Evolutionary conservation across 2,113 vertebrate genomes (phyloP).

Genomic region (Antigone vipio): DNA sequence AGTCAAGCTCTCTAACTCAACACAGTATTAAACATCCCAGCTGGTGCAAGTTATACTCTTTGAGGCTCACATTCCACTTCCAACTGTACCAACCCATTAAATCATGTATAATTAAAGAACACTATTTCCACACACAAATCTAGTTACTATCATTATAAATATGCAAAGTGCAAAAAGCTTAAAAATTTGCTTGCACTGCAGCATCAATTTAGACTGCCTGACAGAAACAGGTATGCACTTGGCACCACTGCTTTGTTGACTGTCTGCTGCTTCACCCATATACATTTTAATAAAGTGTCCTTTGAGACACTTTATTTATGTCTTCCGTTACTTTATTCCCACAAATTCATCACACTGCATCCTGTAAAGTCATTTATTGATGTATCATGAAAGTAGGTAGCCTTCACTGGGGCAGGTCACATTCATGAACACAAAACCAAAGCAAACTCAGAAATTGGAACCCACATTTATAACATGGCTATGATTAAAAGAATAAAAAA

Average conservation of each 20-base stretch:
- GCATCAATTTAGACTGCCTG: not conserved
- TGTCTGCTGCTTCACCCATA: not conserved
- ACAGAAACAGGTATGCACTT: not conserved
- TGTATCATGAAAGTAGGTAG: fast-evolving
- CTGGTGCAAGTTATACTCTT: not conserved
- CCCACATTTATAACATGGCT: fast-evolving
- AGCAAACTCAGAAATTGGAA: not conserved
- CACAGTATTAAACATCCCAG: not conserved
- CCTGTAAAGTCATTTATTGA: not conserved
- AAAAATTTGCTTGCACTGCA: not conserved
- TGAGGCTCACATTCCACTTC: not conserved
- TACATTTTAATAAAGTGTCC: not conserved
- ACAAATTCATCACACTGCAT: not conserved
- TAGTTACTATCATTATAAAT: not conserved
- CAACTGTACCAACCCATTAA: not conserved
- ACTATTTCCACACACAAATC: not conserved
- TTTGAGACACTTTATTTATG: not conserved
- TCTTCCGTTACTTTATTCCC: not conserved
- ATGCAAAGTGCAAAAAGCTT: not conserved
- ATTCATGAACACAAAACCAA: not conserved
- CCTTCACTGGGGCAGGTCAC: not conserved
- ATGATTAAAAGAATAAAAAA: not conserved
- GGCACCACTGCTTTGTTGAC: not conserved
- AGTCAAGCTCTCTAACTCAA: not conserved
- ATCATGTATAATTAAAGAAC: not conserved